Conservation (phyloP, 2,797 vertebrate genomes). For the Hydrolagus colliei region DNA sequence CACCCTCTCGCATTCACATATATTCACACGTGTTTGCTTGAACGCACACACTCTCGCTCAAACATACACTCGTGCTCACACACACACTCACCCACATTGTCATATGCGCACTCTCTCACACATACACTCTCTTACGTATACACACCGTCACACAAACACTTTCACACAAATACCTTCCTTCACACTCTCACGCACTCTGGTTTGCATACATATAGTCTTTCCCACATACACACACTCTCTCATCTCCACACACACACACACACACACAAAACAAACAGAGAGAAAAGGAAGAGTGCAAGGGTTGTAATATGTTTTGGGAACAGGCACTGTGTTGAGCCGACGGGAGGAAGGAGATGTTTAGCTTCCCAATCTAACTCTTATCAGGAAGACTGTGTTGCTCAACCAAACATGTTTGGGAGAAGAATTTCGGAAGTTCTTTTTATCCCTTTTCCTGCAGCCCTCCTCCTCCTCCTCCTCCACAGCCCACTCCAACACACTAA, state of each 20-base stretch:
- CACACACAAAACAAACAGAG: neutral
- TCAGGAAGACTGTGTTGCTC: conserved; percentile 42
- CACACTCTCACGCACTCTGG: neutral
- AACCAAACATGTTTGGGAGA: conserved; percentile 46
- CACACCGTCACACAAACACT: neutral
- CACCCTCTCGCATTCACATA: too few species aligned
- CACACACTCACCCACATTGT: neutral
- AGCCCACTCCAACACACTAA: conserved; percentile 45
- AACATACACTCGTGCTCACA: neutral
- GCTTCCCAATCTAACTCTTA: conserved; percentile 49
- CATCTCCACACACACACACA: neutral
- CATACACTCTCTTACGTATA: neutral
- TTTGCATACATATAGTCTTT: neutral
- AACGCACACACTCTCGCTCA: neutral
- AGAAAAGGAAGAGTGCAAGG: neutral
- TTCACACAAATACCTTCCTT: neutral
- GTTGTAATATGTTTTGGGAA: conserved; percentile 43
- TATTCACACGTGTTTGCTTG: too few species aligned
- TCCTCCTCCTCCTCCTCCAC: conserved; percentile 41
- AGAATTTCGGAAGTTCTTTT: conserved; percentile 56
- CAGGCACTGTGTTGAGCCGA: conserved; percentile 42
- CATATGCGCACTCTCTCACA: neutral
- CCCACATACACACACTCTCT: neutral
- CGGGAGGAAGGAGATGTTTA: conserved; percentile 48
- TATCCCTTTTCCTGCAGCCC: conserved; percentile 53